Base-by-base conservation (phyloP, 2,797 vertebrate species). In the Notolabrus celidotus region DNA sequence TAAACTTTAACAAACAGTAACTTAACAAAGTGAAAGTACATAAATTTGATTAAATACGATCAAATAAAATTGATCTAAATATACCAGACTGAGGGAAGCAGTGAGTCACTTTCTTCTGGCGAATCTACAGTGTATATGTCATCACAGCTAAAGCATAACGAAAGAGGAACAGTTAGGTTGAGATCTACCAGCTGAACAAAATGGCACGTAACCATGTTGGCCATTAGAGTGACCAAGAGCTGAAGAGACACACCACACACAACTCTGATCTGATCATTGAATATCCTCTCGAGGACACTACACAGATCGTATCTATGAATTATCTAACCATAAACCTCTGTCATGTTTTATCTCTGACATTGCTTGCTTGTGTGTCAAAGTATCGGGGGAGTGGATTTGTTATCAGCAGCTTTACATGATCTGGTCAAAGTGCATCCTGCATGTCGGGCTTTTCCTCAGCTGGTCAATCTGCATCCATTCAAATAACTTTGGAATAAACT, bases 401-500 rank as follows among this genome's bases (percentile, higher is more conserved):
- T 95, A 94, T 94, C 93, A 83, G 84, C 53, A 60, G 71, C 54
- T 73, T 75, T 53, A 58, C 67, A 63, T 66, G 79, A 76, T 77
- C 89, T 56, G 94, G 82, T 85, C 93, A 94, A 94, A 94, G 94
- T 91, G 83, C 94, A 80, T 50, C 19, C 52, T 64, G 61, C 59
- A 56, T 36, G 29, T 47, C 10, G 31, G 17, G 38, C 51, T 57
- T 67, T 49, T 47, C 16, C 42, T 64, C 58, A 69, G 49, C 75
- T 33, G 56, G 47, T 49, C 54, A 69, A 61, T 70, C 63, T 31
- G 39, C 45, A 62, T 82, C 43, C 54, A 78, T 76, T 79, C 61
- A 81, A 64, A 76, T 38, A 55, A 57, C 55, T 20, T 10, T 47
- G 66, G 64, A 76, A 70, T 53, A 69, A 66, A 60, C 62, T 60